Evolutionary conservation across 2,888 invertebrate species (phyloP), one percentile per base, ranked within the genome.

Genomic region (Cerastis leucographa): DNA sequence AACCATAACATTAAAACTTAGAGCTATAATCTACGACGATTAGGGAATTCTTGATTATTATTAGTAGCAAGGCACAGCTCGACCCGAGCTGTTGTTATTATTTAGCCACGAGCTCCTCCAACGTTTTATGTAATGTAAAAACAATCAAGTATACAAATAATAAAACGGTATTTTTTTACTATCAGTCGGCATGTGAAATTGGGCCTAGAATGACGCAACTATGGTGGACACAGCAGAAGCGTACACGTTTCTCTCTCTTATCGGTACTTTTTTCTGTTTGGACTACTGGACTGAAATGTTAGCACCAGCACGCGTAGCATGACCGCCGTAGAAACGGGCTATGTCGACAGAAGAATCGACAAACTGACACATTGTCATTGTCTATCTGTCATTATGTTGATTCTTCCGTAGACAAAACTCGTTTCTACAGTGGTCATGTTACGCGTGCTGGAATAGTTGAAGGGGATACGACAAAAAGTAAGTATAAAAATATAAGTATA

Each of bases 1-100:
- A 3, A n/a, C 7, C 29, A 29, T 19, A n/a, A 74, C 61, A 42
- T 49, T 49, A 74, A 42, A 74, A 74, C 61, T 42, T 22, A 29
- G 5, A 42, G 74, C 12, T 42, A 49, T 19, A 29, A 40, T 25
- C 25, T 17, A 54, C 14, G 29, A 56, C 25, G 25, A 25, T 6
- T 12, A n/a, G n/a, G 56, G 54, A 25, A 0, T n/a, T 25, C 25
- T 25, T 56, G 12, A 11, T 22, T 22, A 0, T 62, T 62, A 22
- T 62, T 1, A 22, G 22, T 35, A 35, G 35, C 3, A 35, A 35
- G 35, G n/a, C n/a, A n/a, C n/a, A n/a, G n/a, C n/a, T n/a, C n/a
- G n/a, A n/a, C n/a, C n/a, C n/a, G n/a, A n/a, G n/a, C n/a, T n/a
- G n/a, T n/a, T n/a, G n/a, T n/a, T n/a, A n/a, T n/a, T n/a, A n/a